Evolutionary conservation across 2,113 vertebrate species (phyloP), one percentile per base, ranked within the genome.

Genomic region (Paralichthys olivaceus): DNA sequence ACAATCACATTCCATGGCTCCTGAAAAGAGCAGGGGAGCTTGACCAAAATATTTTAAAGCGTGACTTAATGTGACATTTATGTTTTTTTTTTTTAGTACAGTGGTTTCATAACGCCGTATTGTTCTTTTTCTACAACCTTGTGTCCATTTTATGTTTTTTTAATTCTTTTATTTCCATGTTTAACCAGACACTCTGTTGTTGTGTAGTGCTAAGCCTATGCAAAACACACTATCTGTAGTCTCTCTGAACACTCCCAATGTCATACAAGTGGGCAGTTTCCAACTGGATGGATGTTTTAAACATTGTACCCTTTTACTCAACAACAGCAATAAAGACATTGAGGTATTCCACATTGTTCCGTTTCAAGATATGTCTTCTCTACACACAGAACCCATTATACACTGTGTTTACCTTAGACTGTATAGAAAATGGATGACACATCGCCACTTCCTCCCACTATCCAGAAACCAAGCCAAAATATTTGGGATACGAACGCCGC

Each of bases 321-420:
- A 93, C 94, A 95, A 94, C 94, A 94, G 96, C 95, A 98, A 98
- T 98, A 98, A 98, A 98, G 94, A 94, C 94, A 95, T 79, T 94
- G 79, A 94, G 81, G 65, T 91, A 84, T 86, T 84, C 71, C 64
- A 78, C 37, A 37, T 54, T 72, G 72, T 82, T 45, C 37, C 0
- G 26, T 79, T 72, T 83, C 5, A 29, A 60, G 25, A 32, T 45
- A 65, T 34, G 26, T 15, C n/a, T 19, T 28, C 29, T 56, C 15
- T 53, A 8, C 45, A 47, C 6, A 7, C 9, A 4, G 4, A 49
- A 8, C 6, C 15, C 37, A 45, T 26, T 51, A n/a, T 17, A 26
- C 12, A n/a, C 40, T 23, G 13, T 29, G 29, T 20, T 13, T 53
- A 53, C 29, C 45, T 49, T 5, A 5, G 4, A 13, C 1, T 32